These are phyloP conservation scores for Turnix velox DNA, from an alignment of 2,113 vertebrate genomes.

Conservation along the genomic window DNA sequence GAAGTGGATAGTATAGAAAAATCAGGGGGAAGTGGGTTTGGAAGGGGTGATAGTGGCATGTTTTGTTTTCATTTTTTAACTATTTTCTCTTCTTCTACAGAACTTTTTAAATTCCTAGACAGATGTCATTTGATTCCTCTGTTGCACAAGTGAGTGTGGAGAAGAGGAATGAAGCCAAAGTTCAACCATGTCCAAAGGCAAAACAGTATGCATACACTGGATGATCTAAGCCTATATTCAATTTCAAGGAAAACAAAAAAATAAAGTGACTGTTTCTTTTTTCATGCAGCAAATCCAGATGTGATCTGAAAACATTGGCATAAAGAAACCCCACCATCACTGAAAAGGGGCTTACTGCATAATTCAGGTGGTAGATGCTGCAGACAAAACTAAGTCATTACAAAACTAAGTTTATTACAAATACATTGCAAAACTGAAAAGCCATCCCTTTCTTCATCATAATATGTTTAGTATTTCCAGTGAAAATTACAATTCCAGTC, in stretches of 20 bases:
- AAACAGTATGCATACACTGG: neutral
- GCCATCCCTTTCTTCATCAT: neutral
- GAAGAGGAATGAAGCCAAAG: neutral
- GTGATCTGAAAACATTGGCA: neutral
- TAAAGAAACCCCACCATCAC: neutral
- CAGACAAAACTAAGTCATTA: neutral
- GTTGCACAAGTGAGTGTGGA: neutral
- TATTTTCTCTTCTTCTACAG: neutral
- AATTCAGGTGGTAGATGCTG: neutral
- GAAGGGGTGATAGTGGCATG: rapidly evolving
- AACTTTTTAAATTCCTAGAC: neutral
- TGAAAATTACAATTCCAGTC: neutral
- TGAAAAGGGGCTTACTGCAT: neutral
- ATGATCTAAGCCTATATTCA: neutral
- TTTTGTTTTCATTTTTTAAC: neutral
- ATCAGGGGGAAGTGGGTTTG: neutral
- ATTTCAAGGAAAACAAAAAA: neutral
- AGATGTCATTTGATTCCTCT: neutral
- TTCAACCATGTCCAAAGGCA: neutral
- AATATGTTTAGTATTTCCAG: neutral
- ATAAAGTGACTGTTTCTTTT: neutral
- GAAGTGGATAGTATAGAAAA: neutral
- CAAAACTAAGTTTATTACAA: neutral
- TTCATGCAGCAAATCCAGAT: neutral
- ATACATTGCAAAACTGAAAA: neutral